These are phyloP conservation scores for Eupithecia abbreviata DNA, from an alignment of 2,888 invertebrate species.

Conservation along the genomic window DNA sequence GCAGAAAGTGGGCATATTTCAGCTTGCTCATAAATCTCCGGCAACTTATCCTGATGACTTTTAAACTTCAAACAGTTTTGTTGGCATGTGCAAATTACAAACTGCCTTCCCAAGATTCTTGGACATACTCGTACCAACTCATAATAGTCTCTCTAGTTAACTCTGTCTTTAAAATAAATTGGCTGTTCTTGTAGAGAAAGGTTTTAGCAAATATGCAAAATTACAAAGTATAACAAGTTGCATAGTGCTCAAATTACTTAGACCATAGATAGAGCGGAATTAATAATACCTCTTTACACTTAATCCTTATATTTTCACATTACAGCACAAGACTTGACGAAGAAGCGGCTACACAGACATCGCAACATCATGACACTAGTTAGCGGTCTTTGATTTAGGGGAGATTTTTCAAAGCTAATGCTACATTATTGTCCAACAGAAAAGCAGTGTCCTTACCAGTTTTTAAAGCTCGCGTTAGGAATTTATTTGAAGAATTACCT, in stretches of 20 bases:
- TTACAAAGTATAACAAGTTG: neutral
- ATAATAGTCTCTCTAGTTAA: neutral
- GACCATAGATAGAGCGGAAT: neutral
- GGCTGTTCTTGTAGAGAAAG: neutral
- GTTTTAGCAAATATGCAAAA: neutral
- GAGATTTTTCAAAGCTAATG: neutral
- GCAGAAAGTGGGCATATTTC: slow-evolving; percentile 8
- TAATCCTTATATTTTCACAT: no score
- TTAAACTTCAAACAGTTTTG: slow-evolving; percentile 1
- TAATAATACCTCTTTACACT: no score
- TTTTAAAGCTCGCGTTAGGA: no score
- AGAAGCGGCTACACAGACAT: no score
- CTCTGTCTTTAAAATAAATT: neutral
- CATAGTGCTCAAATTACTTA: neutral
- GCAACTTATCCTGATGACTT: neutral
- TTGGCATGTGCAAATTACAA: slow-evolving; percentile 8
- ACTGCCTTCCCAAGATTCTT: neutral
- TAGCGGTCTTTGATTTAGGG: neutral
- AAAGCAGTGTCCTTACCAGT: no score
- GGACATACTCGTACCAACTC: neutral
- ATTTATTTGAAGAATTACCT: no score
- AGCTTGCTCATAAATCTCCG: neutral
- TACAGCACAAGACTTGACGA: no score
- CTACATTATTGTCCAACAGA: neutral
- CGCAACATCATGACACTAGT: no score